Percentiles rank a stretch among this genome's conserved stretches.
These are phyloP conservation scores for Protosalanx chinensis DNA, from an alignment of 2,797 vertebrate species.

Conservation along the genomic window DNA sequence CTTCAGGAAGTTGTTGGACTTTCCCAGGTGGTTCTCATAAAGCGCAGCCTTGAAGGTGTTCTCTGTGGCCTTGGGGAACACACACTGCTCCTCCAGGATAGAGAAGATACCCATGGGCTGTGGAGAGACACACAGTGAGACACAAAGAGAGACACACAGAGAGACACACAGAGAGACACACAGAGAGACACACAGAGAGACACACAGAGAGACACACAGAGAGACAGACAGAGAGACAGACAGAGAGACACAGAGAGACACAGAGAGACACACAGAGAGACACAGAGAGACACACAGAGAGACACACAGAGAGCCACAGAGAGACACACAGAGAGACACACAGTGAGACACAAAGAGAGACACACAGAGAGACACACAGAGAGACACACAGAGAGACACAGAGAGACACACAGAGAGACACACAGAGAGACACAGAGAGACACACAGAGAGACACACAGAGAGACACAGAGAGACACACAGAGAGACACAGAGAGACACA, in stretches of 20 bases:
- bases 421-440: neutral
- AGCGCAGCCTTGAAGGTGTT: slow-evolving; percentile 64
- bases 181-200: neutral
- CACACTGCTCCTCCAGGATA: slow-evolving; percentile 72
- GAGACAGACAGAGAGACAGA: neutral
- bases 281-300: neutral
- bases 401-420: neutral
- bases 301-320: neutral
- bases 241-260: neutral
- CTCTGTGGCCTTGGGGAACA: slow-evolving; percentile 69
- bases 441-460: neutral
- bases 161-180: neutral
- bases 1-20: slow-evolving; percentile 68
- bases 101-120: slow-evolving; percentile 75
- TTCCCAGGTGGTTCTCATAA: slow-evolving; percentile 67
- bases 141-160: neutral
- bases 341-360: neutral
- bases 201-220: neutral
- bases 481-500: neutral
- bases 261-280: neutral
- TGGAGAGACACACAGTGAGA: neutral
- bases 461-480: neutral
- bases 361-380: neutral
- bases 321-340: neutral
- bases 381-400: neutral